Base-by-base conservation (phyloP, 2,797 vertebrate genomes). In the Morus bassanus region DNA sequence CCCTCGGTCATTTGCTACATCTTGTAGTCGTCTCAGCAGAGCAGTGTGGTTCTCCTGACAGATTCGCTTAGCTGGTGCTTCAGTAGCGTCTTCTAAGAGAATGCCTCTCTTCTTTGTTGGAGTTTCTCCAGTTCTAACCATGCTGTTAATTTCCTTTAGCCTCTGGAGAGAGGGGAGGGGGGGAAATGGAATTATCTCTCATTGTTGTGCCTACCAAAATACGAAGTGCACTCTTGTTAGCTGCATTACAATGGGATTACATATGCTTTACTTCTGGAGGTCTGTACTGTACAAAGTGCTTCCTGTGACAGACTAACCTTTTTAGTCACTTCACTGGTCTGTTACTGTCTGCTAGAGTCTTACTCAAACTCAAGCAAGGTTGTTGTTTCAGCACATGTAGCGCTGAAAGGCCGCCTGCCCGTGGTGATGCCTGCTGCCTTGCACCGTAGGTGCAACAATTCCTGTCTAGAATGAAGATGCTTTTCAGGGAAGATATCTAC, bases 71-170 rank as follows among this genome's bases (percentile, higher is more conserved):
- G 99, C 98, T 2, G 99, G 99, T 3, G 98, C 98, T 73, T 98
- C 98, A 22, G 98, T 98, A 28, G 98, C 98, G 13, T 99, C 99
- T 65, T 99, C 98, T 30, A 98, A 51, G 88, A 99, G 97, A 76
- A 98, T 98, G 89, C 98, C 98, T 87, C 99, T 98, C 98, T 99
- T 99, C 98, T 99, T 99, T 14, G 98, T 98, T 15, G 99, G 99
- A 0, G 99, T 99, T 96, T 99, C 99, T 59, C 99, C 99, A 7
- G 99, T 99, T 92, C 98, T 98, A 83, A 99, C 98, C 99, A 99
- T 99, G 86, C 98, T 99, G 98, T 99, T 99, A 84, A 99, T 99
- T 96, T 99, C 99, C 89, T 98, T 98, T 90, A 99, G 98, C 77
- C 98, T 98, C 99, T 99, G 97, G 6, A 72, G 74, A 31, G 13